Conservation (phyloP, 1,140 invertebrate species). For the Zophobas atratus region DNA sequence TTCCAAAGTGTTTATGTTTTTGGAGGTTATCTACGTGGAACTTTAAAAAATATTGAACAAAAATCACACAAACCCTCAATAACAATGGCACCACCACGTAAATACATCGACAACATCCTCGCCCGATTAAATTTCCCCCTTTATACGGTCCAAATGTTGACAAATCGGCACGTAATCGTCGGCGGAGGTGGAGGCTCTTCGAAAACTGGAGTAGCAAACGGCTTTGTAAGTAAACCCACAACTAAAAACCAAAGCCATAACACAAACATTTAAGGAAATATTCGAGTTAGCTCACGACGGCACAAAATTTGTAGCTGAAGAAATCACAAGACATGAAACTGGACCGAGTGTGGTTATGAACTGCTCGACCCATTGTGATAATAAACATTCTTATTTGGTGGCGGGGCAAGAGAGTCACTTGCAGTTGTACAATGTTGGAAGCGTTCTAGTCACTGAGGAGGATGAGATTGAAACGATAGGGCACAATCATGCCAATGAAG, state of each 20-base stretch:
- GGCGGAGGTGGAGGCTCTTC: constrained; percentile 95
- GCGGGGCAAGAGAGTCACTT: constrained; percentile 94
- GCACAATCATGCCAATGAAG: constrained; percentile 68
- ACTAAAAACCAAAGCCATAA: neutral
- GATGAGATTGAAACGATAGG: constrained; percentile 69
- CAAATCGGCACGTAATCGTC: constrained; percentile 93
- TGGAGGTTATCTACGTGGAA: constrained; percentile 63
- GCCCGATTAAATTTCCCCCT: constrained; percentile 93
- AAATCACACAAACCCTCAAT: constrained; percentile 35
- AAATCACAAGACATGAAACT: constrained; percentile 90
- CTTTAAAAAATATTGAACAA: constrained; percentile 49
- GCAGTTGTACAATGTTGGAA: constrained; percentile 88
- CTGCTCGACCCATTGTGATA: constrained; percentile 79
- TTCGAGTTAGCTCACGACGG: constrained; percentile 91
- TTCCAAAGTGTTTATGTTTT: constrained; percentile 45
- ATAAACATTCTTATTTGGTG: constrained; percentile 83
- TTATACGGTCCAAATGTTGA: constrained; percentile 91
- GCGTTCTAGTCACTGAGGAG: constrained; percentile 73
- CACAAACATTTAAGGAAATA: constrained; percentile 80
- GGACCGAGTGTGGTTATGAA: constrained; percentile 94
- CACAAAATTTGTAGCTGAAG: constrained; percentile 84
- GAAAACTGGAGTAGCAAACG: constrained; percentile 96
- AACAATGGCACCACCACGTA: constrained; percentile 63
- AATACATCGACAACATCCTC: constrained; percentile 78
- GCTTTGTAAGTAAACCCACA: constrained; percentile 82